phyloP scores from a whole-genome alignment of 2,888 invertebrate genomes.

The Nezara viridula region DNA sequence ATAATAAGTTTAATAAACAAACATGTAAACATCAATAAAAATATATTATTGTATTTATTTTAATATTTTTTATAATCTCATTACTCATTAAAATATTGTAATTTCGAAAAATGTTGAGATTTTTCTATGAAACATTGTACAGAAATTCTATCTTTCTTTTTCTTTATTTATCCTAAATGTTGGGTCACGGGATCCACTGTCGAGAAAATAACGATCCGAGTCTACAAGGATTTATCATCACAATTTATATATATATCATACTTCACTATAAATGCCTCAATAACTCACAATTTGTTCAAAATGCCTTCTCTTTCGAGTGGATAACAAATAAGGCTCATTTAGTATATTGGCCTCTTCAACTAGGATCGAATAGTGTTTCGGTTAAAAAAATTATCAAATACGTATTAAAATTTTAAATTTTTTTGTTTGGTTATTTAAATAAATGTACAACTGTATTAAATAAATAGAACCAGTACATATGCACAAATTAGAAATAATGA shows the following conservation, averaged over 20 bases:
- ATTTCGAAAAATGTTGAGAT: not conserved
- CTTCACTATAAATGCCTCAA: not conserved
- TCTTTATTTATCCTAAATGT: not conserved
- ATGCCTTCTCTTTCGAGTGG: not conserved
- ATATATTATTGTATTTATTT: no score
- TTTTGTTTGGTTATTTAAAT: no score
- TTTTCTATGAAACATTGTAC: not conserved
- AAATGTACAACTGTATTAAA: no score
- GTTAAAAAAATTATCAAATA: no score
- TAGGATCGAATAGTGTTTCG: not conserved
- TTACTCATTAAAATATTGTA: no score
- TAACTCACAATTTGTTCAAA: conserved; percentile 7
- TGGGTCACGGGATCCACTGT: not conserved
- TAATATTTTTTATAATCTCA: no score
- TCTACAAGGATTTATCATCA: not conserved
- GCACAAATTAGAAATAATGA: no score
- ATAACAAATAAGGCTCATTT: not conserved
- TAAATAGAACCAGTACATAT: no score
- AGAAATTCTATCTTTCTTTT: not conserved
- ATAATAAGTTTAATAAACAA: no score
- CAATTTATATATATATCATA: conserved; percentile 2
- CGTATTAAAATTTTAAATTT: no score
- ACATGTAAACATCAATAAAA: no score
- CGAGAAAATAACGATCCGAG: not conserved
- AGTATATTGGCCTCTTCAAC: not conserved